Conservation (phyloP, 2,113 vertebrate genomes). For the Casuarius casuarius region DNA sequence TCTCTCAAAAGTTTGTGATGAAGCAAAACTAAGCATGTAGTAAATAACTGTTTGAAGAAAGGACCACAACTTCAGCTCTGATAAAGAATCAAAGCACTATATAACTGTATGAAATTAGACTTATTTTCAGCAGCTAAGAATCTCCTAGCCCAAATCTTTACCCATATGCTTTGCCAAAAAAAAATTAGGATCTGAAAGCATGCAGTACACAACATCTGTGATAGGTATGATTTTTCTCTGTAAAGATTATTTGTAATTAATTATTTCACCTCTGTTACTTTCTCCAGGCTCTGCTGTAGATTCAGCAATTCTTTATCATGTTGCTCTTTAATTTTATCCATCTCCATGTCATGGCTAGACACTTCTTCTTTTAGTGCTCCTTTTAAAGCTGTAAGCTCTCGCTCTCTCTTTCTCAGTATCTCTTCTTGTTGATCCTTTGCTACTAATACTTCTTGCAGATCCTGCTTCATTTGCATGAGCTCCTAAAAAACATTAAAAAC, state of each 20-base stretch:
- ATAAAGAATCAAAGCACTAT: not conserved
- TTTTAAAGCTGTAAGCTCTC: conserved; percentile 93
- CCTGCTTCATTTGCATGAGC: conserved; percentile 87
- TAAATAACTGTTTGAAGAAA: not conserved
- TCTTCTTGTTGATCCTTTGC: conserved; percentile 93
- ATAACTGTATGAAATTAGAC: not conserved
- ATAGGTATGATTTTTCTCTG: not conserved
- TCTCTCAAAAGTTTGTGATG: not conserved
- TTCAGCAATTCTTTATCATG: conserved; percentile 85
- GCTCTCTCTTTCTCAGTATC: conserved; percentile 87
- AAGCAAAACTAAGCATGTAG: not conserved
- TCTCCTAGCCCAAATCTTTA: not conserved
- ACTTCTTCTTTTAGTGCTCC: conserved; percentile 97
- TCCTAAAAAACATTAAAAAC: conserved; percentile 74
- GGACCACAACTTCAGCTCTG: not conserved
- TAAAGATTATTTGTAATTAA: not conserved
- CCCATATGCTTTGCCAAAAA: not conserved
- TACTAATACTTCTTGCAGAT: conserved; percentile 85
- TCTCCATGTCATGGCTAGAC: conserved; percentile 91
- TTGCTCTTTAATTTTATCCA: conserved; percentile 92
- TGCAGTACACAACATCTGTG: not conserved
- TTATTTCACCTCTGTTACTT: conserved; percentile 84
- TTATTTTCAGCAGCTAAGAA: not conserved
- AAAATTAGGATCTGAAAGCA: not conserved
- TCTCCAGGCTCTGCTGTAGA: conserved; percentile 82